These are phyloP conservation scores for Gonocerus acuteangulatus DNA, from an alignment of 2,888 invertebrate genomes.

Conservation along the genomic window DNA sequence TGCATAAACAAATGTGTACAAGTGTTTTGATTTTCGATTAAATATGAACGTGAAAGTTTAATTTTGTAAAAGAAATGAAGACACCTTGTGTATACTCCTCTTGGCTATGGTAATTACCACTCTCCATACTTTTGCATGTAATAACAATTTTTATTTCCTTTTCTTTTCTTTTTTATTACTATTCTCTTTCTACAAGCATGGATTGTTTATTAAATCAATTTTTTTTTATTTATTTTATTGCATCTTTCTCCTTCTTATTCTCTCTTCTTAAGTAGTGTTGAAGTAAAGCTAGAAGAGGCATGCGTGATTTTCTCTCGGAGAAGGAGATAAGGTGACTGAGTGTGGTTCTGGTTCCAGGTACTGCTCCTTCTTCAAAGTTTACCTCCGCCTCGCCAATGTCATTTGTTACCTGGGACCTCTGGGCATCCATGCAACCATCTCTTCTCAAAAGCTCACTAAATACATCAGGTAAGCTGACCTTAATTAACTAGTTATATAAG, in stretches of 20 bases:
- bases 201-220: conserved; percentile 1
- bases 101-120: conserved; percentile 32
- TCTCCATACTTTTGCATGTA: conserved; percentile 24
- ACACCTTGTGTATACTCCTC: conserved; percentile 14
- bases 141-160: conserved; percentile 26
- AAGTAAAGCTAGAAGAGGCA: conserved; percentile 27
- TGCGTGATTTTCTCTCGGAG: neutral
- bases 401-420: conserved; percentile 39
- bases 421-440: conserved; percentile 39
- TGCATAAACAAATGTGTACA: neutral
- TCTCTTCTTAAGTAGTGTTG: conserved; percentile 24
- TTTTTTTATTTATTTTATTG: conserved; percentile 15
- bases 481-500: too few species aligned
- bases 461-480: conserved; percentile 24
- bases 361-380: conserved; percentile 30
- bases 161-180: conserved; percentile 8
- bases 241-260: conserved; percentile 22
- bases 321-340: conserved; percentile 4
- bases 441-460: conserved; percentile 34
- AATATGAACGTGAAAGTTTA: neutral
- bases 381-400: conserved; percentile 34
- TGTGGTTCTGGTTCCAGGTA: conserved; percentile 28
- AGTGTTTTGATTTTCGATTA: neutral
- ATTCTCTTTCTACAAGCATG: conserved; percentile 8
- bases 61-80: neutral